Base-by-base conservation (phyloP, 2,888 invertebrate species). In the Ametastegia equiseti region DNA sequence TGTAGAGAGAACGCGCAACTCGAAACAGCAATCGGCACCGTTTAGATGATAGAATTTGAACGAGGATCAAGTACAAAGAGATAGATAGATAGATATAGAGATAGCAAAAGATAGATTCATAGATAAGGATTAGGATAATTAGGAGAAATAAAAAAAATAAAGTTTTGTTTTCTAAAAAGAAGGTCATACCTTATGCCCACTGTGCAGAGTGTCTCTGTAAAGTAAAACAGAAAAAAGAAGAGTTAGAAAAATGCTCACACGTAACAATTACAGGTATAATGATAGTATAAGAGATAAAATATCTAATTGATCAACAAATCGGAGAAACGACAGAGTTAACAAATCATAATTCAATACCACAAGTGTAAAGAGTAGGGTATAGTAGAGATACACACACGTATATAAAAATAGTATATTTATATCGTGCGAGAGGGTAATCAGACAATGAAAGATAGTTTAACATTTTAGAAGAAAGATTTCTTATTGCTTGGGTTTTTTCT, bases 141-240 rank as follows among this genome's bases (percentile, higher is more conserved):
- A 60, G 80, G 80, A 81, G 45, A 82, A 13, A 30, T 67, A 47
- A 39, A 57, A 63, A 82, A 75, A 65, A 80, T 84, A 85, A 85
- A 84, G 83, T 82, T 84, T n/a, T n/a, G n/a, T n/a, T n/a, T n/a
- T n/a, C n/a, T 84, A 81, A 83, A 85, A 85, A 86, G 85, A 85
- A 86, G 84, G 85, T 88, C 90, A 86, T 91, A 91, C 91, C 91
- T 91, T 91, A 87, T 91, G 89, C 84, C 91, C 90, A 87, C 90
- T 89, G 90, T 90, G 90, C 86, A 91, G 91, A 88, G 89, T 88
- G 86, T 89, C 91, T 91, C 91, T 91, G 91, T 87, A 91, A 91
- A 90, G 88, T 88, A 89, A n/a, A 87, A 88, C 88, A 90, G 90
- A 91, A 88, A 90, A 89, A 86, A 89, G 88, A 88, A 90, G 85